Evolutionary conservation across 2,113 vertebrate genomes (phyloP), one percentile per base, ranked within the genome.

Genomic region (Cavia porcellus): DNA sequence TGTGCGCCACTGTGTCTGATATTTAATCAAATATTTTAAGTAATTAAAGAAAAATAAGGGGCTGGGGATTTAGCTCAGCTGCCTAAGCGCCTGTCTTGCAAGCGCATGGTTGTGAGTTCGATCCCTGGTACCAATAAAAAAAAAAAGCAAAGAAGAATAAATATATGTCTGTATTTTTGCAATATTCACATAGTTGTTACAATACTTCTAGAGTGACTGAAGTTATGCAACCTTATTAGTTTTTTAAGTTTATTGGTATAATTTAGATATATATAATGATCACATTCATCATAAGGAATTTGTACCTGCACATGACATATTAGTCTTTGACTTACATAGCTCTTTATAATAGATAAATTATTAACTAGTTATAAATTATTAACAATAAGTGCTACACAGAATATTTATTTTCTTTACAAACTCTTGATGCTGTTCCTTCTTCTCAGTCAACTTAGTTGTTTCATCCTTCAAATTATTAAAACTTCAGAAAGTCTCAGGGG

Each of bases 401-500:
- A 82, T 83, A 62, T 77, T 52, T 83, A 62, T 77, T 52, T 86
- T 89, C 45, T 86, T 93, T 35, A 82, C 32, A 94, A 82, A 30
- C 9, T 7, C 57, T 52, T 57, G 14, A 81, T 74, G 81, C 30
- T 85, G 86, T 86, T 79, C 61, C 42, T 86, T 62, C 38, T 74
- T 75, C 68, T 72, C 68, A 77, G 50, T 47, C 61, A 91, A 90
- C 2, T n/a, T 74, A 85, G 25, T 86, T 90, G 59, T 68, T 74
- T 96, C 38, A 91, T 80, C 92, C 30, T 47, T 70, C 25, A 89
- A 77, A 50, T 22, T 92, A 52, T 50, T 74, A 11, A 79, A 89
- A 80, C 28, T 45, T 90, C 32, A 77, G 11, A 62, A 32, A 80
- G 35, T 91, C 50, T n/a, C 81, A 86, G 8, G 13, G 93, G 72